Conservation (phyloP, 2,797 vertebrate species). For the Clarias fuscus region DNA sequence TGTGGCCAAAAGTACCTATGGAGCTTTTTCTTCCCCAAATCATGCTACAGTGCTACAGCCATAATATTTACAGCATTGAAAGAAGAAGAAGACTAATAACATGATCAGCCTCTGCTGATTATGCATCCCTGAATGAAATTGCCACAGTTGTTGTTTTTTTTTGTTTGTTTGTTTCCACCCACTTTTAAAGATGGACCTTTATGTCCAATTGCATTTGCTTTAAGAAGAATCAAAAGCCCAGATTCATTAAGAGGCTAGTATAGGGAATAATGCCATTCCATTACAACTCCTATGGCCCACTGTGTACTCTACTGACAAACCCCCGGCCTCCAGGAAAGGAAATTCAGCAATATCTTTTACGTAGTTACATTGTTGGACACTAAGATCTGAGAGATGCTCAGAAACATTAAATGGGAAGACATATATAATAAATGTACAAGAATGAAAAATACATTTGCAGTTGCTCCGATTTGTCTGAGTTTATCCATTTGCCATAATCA, state of each 20-base stretch:
- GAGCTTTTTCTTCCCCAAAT: background rate
- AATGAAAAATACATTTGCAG: background rate
- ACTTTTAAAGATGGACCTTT: background rate
- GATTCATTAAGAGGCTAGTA: background rate
- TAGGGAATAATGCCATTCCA: no score
- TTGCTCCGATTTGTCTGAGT: background rate
- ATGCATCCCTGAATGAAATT: background rate
- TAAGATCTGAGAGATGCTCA: background rate
- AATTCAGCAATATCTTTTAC: no score
- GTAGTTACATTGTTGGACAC: background rate
- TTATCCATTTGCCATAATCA: slow-evolving; percentile 59
- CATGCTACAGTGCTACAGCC: background rate
- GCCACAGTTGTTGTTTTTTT: background rate
- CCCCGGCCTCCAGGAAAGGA: no score
- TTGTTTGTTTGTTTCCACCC: background rate
- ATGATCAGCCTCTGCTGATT: background rate
- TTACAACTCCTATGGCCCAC: background rate
- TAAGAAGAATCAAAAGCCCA: no score
- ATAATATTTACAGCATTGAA: background rate
- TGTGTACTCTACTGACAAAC: background rate
- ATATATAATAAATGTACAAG: background rate
- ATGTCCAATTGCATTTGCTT: background rate
- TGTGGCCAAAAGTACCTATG: background rate
- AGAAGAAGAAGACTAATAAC: background rate
- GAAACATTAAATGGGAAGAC: background rate